Percentiles rank a stretch among this genome's conserved stretches.
Evolutionary conservation across 2,797 vertebrate genomes (phyloP).

Genomic region (Epinephelus malabaricus): DNA sequence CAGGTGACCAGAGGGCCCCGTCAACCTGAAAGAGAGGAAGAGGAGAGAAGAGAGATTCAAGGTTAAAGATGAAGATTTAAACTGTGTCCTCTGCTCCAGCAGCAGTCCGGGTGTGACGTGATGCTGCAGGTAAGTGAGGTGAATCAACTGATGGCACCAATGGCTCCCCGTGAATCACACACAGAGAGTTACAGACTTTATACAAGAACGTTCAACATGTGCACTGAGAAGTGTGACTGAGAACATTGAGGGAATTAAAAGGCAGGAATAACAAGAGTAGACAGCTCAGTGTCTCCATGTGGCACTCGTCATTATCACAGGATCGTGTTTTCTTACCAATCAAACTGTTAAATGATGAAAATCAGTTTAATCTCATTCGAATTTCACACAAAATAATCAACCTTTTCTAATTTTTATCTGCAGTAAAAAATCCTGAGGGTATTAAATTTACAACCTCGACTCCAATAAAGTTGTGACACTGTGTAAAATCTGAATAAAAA

Average conservation of each 20-base stretch:
- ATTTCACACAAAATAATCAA: neutral
- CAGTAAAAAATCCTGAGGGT: no score
- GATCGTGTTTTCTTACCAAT: neutral
- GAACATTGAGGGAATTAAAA: neutral
- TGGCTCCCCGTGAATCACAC: neutral
- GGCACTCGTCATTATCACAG: neutral
- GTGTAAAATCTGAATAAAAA: no score
- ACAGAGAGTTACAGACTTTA: neutral
- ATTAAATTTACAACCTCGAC: no score
- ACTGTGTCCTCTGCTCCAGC: neutral
- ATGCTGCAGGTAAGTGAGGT: neutral
- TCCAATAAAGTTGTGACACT: no score
- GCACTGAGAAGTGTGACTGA: neutral
- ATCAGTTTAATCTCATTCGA: neutral
- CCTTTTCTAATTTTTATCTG: no score
- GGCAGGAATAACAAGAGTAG: neutral
- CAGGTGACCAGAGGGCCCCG: constrained; percentile 92
- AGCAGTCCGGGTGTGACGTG: neutral
- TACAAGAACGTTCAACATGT: neutral
- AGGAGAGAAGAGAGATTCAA: neutral
- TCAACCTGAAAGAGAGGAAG: constrained; percentile 85
- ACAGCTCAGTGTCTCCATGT: neutral
- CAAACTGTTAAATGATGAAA: no score
- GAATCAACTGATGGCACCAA: neutral
- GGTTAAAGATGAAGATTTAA: neutral